A percentile compares a stretch with the other conserved stretches of the same genome.
These are phyloP conservation scores for Acrocephalus arundinaceus DNA, from an alignment of 2,113 vertebrate species.

Conservation along the genomic window DNA sequence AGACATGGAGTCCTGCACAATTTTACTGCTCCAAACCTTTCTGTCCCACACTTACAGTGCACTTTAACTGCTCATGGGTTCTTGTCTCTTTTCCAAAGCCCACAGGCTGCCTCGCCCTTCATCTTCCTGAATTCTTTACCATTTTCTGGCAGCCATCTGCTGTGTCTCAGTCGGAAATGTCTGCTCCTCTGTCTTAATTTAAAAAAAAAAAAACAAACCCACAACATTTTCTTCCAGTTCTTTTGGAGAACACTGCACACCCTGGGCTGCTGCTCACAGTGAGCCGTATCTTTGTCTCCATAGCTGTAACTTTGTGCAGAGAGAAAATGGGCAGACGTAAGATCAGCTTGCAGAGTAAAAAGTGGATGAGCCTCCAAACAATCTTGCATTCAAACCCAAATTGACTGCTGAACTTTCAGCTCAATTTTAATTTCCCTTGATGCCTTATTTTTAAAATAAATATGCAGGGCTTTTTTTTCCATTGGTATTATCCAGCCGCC, in stretches of 20 bases:
- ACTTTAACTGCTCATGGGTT: conserved; percentile 5
- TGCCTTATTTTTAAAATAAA: conserved; percentile 39
- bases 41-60: not conserved
- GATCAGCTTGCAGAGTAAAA: conserved; percentile 8
- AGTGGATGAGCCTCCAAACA: conserved; percentile 16
- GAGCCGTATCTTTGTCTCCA: not conserved
- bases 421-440: conserved; percentile 45
- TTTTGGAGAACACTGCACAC: not conserved
- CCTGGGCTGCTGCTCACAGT: not conserved
- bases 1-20: not conserved
- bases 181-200: conserved; percentile 56
- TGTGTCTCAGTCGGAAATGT: conserved; percentile 52
- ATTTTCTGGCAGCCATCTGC: conserved; percentile 64
- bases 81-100: conserved; percentile 53
- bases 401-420: conserved; percentile 31
- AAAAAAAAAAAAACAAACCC: not conserved
- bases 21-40: not conserved
- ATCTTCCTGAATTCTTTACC: conserved; percentile 66
- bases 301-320: not conserved
- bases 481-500: not conserved
- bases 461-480: not conserved
- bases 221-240: not conserved
- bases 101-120: conserved; percentile 63
- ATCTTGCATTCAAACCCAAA: conserved; percentile 10
- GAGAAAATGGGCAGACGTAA: not conserved